These are phyloP conservation scores for Knipowitschia caucasica DNA, from an alignment of 2,797 vertebrate genomes.

Conservation along the genomic window DNA sequence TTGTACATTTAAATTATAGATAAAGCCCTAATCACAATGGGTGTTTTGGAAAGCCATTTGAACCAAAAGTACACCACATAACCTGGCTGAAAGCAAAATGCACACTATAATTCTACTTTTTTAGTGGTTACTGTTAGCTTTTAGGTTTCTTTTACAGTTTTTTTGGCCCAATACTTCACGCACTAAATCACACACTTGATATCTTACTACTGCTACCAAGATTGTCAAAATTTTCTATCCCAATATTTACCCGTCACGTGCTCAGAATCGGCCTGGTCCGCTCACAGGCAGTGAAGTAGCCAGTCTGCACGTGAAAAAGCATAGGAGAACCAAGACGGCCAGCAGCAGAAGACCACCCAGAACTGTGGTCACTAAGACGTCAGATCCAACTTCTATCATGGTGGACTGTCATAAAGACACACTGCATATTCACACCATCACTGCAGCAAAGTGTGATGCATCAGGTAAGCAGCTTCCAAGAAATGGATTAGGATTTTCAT, in stretches of 20 bases:
- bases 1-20: too few relatives aligned
- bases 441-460: slow-evolving; percentile 10
- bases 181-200: too few relatives aligned
- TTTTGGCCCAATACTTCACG: too few relatives aligned
- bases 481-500: slow-evolving; percentile 46
- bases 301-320: slow-evolving; percentile 77
- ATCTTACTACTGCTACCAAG: too few relatives aligned
- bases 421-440: slow-evolving; percentile 15
- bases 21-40: too few relatives aligned
- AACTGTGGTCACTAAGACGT: slow-evolving; percentile 57
- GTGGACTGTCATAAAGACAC: slow-evolving; percentile 3
- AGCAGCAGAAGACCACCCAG: slow-evolving; percentile 56
- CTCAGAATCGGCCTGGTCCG: slow-evolving; percentile 62
- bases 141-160: too few relatives aligned
- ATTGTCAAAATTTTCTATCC: too few relatives aligned
- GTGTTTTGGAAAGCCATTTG: too few relatives aligned
- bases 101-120: too few relatives aligned
- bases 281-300: slow-evolving; percentile 57
- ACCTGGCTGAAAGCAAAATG: too few relatives aligned
- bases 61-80: too few relatives aligned
- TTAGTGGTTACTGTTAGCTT: too few relatives aligned
- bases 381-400: slow-evolving; percentile 47
- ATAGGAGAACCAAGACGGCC: slow-evolving; percentile 64
- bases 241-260: background rate
- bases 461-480: slow-evolving; percentile 20